Percentiles rank a stretch among this genome's conserved stretches.
phyloP scores from a whole-genome alignment of 2,113 vertebrate species.

The Poecilia latipinna region DNA sequence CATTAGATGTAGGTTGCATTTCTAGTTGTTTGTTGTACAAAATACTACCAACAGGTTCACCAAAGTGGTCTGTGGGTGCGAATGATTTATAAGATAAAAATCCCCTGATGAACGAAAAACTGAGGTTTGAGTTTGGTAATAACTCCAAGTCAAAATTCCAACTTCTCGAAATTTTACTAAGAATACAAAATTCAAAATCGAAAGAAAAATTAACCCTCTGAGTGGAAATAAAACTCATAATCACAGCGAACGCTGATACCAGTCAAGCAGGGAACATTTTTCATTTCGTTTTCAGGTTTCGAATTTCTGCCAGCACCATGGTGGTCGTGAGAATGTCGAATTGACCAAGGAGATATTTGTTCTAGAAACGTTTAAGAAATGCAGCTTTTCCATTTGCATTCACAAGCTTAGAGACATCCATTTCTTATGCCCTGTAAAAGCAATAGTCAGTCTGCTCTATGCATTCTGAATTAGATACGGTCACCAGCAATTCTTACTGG shows the following conservation, averaged over 20 bases:
- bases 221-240: neutral
- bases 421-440: conserved; percentile 54
- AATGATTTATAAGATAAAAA: neutral
- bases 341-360: neutral
- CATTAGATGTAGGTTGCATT: no score
- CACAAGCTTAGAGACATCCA: conserved; percentile 33
- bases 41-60: no score
- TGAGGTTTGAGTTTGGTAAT: no score
- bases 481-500: conserved; percentile 59
- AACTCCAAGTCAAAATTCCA: neutral
- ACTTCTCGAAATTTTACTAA: neutral
- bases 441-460: conserved; percentile 29
- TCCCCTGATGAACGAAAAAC: neutral
- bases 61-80: no score
- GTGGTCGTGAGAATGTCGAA: neutral
- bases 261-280: neutral
- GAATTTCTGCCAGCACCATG: neutral
- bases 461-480: conserved; percentile 36
- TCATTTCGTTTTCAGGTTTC: neutral
- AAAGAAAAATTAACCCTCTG: neutral
- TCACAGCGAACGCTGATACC: neutral
- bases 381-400: conserved; percentile 14
- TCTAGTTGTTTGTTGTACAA: no score
- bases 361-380: neutral
- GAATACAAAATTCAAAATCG: neutral